Conservation (phyloP, 2,113 vertebrate species). For the Hassar affinis region DNA sequence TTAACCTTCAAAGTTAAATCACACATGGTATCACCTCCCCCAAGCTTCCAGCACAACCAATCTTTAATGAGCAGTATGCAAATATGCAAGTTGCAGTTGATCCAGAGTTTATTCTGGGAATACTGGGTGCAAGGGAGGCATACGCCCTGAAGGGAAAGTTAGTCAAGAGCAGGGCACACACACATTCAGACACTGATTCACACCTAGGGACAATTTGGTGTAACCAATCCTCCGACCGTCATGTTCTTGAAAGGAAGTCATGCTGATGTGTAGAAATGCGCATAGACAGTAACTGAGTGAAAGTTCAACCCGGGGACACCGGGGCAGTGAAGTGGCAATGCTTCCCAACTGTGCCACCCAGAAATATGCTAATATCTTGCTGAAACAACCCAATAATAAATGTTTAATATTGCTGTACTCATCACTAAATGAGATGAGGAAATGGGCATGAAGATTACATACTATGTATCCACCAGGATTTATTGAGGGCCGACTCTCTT, state of each 20-base stretch:
- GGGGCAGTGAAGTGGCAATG: neutral
- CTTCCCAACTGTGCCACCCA: neutral
- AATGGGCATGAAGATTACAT: neutral
- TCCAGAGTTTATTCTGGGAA: neutral
- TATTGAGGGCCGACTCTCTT: neutral
- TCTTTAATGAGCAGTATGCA: neutral
- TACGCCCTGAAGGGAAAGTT: neutral
- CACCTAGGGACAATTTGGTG: neutral
- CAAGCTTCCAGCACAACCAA: neutral
- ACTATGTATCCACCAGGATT: neutral
- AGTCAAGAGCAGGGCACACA: neutral
- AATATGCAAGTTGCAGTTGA: neutral
- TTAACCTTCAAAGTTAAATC: conserved; percentile 1
- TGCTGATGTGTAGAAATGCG: neutral
- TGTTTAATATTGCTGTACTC: neutral
- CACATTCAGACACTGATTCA: neutral
- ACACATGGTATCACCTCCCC: neutral
- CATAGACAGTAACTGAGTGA: neutral
- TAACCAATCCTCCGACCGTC: neutral
- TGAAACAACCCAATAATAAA: neutral
- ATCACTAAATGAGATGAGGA: neutral
- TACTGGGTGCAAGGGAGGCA: neutral
- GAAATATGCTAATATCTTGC: neutral
- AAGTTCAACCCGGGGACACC: neutral
- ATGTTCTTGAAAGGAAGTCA: neutral